Percentiles rank a stretch among this genome's conserved stretches.
These are phyloP conservation scores for Hypomecis atomaria DNA, from an alignment of 2,888 invertebrate species.

Conservation along the genomic window DNA sequence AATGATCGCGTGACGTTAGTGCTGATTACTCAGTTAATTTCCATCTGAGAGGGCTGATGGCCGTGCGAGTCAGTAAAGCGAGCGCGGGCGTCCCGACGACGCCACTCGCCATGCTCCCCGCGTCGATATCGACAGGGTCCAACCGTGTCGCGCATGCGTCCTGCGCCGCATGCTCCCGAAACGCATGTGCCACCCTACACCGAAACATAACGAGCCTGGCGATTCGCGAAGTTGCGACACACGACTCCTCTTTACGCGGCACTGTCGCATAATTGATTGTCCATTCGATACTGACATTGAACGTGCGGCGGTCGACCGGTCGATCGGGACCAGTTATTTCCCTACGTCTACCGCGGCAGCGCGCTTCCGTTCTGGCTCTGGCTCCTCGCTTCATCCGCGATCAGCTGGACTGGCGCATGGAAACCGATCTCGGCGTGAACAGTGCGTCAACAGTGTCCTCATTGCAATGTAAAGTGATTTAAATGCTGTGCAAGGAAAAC, in stretches of 20 bases:
- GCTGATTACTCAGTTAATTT: constrained; percentile 59
- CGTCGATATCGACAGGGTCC: constrained; percentile 59
- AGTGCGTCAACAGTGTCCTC: constrained; percentile 51
- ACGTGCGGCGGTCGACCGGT: constrained; percentile 68
- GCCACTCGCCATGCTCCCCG: constrained; percentile 56
- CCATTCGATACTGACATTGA: constrained; percentile 83
- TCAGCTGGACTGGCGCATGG: constrained; percentile 60
- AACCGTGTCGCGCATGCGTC: constrained; percentile 66
- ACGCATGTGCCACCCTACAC: constrained; percentile 67
- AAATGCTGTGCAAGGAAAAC: constrained; percentile 54
- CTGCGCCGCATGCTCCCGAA: constrained; percentile 41
- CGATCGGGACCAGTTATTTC: constrained; percentile 75
- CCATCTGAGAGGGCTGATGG: constrained; percentile 47
- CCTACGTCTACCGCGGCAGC: constrained; percentile 69
- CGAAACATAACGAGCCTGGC: constrained; percentile 53
- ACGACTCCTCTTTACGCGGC: constrained; percentile 67
- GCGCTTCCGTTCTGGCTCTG: constrained; percentile 53
- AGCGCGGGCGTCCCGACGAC: constrained; percentile 63
- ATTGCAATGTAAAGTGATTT: constrained; percentile 59
- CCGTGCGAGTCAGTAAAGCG: constrained; percentile 52
- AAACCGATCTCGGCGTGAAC: constrained; percentile 56
- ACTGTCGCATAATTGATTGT: constrained; percentile 81
- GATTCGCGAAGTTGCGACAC: constrained; percentile 66
- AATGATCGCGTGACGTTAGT: constrained; percentile 48
- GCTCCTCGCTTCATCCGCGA: constrained; percentile 49